phyloP scores from a whole-genome alignment of 2,888 invertebrate species.

The Eupsilia transversa region DNA sequence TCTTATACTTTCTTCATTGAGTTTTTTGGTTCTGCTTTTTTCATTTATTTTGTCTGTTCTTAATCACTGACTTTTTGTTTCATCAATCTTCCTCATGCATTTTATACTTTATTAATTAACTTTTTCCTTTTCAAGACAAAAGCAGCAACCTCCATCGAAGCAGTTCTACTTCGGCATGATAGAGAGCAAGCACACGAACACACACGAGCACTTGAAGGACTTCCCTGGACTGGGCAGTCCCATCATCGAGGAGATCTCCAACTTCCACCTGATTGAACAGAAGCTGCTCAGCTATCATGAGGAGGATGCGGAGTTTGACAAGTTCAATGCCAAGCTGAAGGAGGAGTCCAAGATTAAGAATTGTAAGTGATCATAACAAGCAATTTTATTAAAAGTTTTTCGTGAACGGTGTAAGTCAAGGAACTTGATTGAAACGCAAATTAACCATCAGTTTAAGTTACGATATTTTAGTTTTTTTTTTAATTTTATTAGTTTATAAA shows the following conservation, averaged over 20 bases:
- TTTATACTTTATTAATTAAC: neutral
- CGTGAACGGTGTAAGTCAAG: neutral
- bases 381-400: neutral
- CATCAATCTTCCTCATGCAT: neutral
- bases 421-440: neutral
- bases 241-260: conserved; percentile 86
- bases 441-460: neutral
- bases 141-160: conserved; percentile 82
- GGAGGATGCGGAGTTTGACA: conserved; percentile 85
- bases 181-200: conserved; percentile 83
- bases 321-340: conserved; percentile 83
- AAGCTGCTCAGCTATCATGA: conserved; percentile 85
- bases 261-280: conserved; percentile 87
- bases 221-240: conserved; percentile 87
- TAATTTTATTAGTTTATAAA: neutral
- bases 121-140: conserved; percentile 73
- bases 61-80: neutral
- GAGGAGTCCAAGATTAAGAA: conserved; percentile 84
- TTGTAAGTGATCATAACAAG: conserved; percentile 65
- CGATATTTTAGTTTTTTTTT: neutral
- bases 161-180: conserved; percentile 96
- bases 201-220: conserved; percentile 83
- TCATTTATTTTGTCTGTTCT: neutral
- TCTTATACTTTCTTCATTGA: neutral
- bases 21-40: neutral